Percentiles rank a stretch among this genome's conserved stretches.
Conservation (phyloP, 2,888 invertebrate genomes). For the Orthosia cruda region DNA sequence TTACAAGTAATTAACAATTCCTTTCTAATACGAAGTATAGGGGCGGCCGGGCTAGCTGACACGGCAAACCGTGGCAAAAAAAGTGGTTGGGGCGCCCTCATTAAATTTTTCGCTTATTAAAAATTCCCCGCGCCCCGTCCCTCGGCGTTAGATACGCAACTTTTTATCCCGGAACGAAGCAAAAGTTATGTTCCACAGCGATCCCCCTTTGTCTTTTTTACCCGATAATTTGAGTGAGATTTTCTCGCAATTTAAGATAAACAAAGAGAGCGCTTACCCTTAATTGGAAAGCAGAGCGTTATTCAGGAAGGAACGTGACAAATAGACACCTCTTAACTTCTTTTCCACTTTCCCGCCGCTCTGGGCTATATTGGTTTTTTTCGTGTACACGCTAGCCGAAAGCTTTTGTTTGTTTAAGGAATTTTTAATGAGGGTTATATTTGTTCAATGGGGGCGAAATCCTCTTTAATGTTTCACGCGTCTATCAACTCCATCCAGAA, state of each 20-base stretch:
- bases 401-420: constrained; percentile 89
- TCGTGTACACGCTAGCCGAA: constrained; percentile 84
- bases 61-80: constrained; percentile 83
- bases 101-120: constrained; percentile 92
- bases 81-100: constrained; percentile 84
- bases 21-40: constrained; percentile 75
- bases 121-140: constrained; percentile 90
- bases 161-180: constrained; percentile 88
- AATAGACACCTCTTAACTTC: constrained; percentile 92
- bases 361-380: constrained; percentile 90
- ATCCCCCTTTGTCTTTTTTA: constrained; percentile 89
- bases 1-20: constrained; percentile 74
- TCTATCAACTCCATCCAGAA: constrained; percentile 54
- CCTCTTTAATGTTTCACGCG: constrained; percentile 63
- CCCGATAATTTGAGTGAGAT: constrained; percentile 92
- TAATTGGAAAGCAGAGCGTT: constrained; percentile 92
- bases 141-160: constrained; percentile 87
- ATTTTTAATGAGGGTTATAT: constrained; percentile 85
- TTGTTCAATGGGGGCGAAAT: constrained; percentile 69
- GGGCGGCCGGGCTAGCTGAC: constrained; percentile 81
- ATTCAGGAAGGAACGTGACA: constrained; percentile 92
- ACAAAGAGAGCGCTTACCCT: constrained; percentile 92
- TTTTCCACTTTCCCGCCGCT: constrained; percentile 89
- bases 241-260: constrained; percentile 92
- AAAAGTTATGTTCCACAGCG: constrained; percentile 89